Conservation (phyloP, 2,797 vertebrate species). For the Acomys russatus region DNA sequence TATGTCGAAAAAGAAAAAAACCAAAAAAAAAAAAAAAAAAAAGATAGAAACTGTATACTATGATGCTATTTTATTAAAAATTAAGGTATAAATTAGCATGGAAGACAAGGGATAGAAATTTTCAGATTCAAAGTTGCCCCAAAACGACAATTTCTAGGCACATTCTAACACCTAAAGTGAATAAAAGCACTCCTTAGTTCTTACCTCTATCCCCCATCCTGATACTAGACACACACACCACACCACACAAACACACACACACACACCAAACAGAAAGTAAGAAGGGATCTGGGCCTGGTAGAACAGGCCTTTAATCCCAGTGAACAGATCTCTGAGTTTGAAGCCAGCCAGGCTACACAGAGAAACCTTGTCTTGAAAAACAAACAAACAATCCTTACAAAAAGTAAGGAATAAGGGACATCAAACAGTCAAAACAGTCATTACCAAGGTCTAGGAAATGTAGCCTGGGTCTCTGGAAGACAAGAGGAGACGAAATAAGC, state of each 20-base stretch:
- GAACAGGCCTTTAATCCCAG: neutral
- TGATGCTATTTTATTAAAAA: constrained; percentile 19
- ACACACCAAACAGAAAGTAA: too few relatives aligned
- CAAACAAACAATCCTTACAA: neutral
- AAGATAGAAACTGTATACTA: neutral
- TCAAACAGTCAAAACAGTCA: neutral
- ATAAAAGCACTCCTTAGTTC: neutral
- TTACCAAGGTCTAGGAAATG: neutral
- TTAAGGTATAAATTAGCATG: neutral
- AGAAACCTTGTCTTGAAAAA: neutral
- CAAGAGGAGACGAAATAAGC: neutral
- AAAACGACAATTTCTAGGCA: neutral
- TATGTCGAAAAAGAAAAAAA: too few relatives aligned
- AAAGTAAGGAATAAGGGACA: neutral
- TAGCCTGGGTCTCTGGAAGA: neutral
- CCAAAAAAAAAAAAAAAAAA: too few relatives aligned
- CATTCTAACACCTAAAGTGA: neutral
- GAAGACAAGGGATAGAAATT: neutral
- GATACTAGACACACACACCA: neutral
- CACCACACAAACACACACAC: neutral
- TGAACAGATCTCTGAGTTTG: neutral
- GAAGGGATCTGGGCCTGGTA: neutral
- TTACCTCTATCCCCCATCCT: neutral
- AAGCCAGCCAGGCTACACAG: neutral
- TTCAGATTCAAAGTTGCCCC: neutral